phyloP scores from a whole-genome alignment of 1,140 invertebrate genomes.

The Chrysopa pallens region DNA sequence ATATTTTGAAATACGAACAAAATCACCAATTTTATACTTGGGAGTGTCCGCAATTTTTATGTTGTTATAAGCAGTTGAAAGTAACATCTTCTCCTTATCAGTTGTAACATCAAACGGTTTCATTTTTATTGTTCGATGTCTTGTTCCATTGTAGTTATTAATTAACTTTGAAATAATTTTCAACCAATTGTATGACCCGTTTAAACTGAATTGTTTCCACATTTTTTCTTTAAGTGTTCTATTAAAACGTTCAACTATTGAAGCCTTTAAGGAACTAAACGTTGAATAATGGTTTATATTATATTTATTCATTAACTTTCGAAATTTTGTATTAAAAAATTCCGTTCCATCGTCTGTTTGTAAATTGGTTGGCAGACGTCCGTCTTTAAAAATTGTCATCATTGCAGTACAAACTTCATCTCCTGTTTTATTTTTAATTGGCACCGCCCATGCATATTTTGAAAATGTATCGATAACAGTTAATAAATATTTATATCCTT shows the following conservation, averaged over 20 bases:
- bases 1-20: conserved; percentile 9
- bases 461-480: conserved; percentile 25
- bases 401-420: conserved; percentile 12
- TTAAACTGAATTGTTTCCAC: conserved; percentile 18
- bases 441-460: conserved; percentile 24
- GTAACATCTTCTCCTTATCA: conserved; percentile 5
- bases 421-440: conserved; percentile 24
- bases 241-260: conserved; percentile 23
- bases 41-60: conserved; percentile 7
- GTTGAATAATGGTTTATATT: conserved; percentile 20
- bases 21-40: conserved; percentile 16
- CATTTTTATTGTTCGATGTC: conserved; percentile 19
- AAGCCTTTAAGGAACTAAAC: conserved; percentile 19
- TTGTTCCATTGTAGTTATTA: conserved; percentile 19
- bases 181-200: conserved; percentile 15
- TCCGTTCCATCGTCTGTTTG: conserved; percentile 19
- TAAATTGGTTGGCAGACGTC: conserved; percentile 7
- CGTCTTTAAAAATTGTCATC: conserved; percentile 1
- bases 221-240: conserved; percentile 20
- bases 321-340: conserved; percentile 15
- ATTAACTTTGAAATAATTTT: conserved; percentile 16
- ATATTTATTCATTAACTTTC: conserved; percentile 13
- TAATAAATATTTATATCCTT: conserved; percentile 22
- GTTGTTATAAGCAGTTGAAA: conserved; percentile 8
- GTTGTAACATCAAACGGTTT: conserved; percentile 13